Conservation (phyloP, 1,140 invertebrate genomes). For the Papilio machaon region DNA sequence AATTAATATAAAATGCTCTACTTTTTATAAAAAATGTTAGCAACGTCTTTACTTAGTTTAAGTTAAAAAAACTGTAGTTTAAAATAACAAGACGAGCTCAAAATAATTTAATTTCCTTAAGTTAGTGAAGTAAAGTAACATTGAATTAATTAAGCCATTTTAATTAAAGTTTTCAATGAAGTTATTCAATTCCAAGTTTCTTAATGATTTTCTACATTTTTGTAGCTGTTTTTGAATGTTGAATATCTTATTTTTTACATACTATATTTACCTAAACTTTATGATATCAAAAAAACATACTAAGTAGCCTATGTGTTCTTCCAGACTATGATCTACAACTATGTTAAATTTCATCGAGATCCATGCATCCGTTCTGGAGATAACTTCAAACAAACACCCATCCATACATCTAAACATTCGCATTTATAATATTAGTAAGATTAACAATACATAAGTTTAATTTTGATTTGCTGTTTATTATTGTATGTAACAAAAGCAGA, state of each 20-base stretch:
- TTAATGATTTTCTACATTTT: background rate
- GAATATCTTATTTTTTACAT: background rate
- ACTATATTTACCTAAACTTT: background rate
- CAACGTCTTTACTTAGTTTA: background rate
- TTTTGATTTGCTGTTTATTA: background rate
- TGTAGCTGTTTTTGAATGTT: background rate
- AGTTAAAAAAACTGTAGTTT: background rate
- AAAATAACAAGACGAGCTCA: background rate
- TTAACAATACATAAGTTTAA: background rate
- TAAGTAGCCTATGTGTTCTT: too few relatives aligned
- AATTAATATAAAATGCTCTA: too few relatives aligned
- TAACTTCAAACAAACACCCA: too few relatives aligned
- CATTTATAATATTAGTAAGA: background rate
- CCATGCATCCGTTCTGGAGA: too few relatives aligned
- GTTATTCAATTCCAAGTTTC: slow-evolving; percentile 6
- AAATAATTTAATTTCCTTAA: slow-evolving; percentile 8
- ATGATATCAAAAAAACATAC: too few relatives aligned
- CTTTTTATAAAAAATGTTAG: background rate
- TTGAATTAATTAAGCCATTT: slow-evolving; percentile 22
- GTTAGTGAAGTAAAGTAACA: slow-evolving; percentile 20
- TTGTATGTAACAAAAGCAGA: background rate
- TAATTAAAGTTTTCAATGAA: slow-evolving; percentile 18
- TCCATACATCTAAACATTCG: too few relatives aligned
- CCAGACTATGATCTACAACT: too few relatives aligned
- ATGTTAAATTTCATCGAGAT: too few relatives aligned